Conservation (phyloP, 2,113 vertebrate genomes). For the human (Homo sapiens) region DNA sequence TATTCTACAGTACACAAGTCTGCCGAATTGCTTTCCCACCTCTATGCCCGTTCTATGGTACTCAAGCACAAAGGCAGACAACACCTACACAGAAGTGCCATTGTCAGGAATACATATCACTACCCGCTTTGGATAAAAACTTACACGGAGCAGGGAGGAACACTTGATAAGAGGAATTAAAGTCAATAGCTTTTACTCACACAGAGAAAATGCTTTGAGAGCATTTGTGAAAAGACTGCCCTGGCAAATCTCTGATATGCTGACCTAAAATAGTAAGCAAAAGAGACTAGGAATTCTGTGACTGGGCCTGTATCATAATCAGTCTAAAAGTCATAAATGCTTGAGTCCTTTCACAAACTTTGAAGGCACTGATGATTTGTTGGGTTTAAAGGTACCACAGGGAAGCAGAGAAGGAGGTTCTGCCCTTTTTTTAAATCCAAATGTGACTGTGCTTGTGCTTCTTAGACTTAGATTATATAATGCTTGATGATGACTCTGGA, state of each 20-base stretch:
- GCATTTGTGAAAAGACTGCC: not conserved
- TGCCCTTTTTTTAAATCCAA: not conserved
- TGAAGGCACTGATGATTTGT: not conserved
- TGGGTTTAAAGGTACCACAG: not conserved
- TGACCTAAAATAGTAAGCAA: constrained; percentile 58
- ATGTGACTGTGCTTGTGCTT: not conserved
- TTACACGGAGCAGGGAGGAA: constrained; percentile 16
- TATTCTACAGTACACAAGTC: not conserved
- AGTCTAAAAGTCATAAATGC: constrained; percentile 20
- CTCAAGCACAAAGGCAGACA: not conserved
- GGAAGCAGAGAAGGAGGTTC: not conserved
- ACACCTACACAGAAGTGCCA: not conserved
- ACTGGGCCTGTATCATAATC: not conserved
- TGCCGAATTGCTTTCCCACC: not conserved
- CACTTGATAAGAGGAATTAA: constrained; percentile 41
- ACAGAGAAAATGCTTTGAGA: constrained; percentile 67
- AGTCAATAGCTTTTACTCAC: constrained; percentile 53
- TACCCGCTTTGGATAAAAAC: constrained; percentile 43
- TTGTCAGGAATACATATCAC: not conserved
- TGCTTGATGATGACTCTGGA: not conserved
- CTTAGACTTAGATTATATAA: not conserved
- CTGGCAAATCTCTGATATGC: constrained; percentile 34
- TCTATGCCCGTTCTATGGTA: not conserved
- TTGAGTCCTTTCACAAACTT: constrained; percentile 18
- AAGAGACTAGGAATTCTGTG: constrained; percentile 41